Evolutionary conservation across 2,797 vertebrate genomes (phyloP).

Genomic region (Phoebastria nigripes): DNA sequence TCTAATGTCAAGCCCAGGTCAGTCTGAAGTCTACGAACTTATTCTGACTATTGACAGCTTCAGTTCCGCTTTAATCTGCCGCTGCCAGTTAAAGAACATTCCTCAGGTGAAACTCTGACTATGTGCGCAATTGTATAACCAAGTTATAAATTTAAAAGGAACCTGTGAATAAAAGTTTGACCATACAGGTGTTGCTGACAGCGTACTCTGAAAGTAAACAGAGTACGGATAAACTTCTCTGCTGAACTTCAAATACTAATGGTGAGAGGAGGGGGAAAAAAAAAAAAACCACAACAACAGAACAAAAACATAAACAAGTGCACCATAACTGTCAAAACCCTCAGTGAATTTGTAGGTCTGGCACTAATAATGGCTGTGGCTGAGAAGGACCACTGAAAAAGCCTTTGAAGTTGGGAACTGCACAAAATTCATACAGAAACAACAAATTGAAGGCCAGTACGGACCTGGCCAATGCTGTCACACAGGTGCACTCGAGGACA

Average conservation of each 20-base stretch:
- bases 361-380: neutral
- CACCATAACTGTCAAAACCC: neutral
- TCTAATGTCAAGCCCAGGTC: neutral
- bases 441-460: neutral
- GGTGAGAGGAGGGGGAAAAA: rapidly evolving
- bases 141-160: neutral
- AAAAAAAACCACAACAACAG: neutral
- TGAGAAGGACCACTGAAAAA: neutral
- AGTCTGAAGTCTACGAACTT: neutral
- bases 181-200: neutral
- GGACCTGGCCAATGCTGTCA: rapidly evolving
- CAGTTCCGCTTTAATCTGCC: neutral
- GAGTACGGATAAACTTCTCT: neutral
- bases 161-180: neutral
- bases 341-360: rapidly evolving
- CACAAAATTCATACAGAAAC: rapidly evolving
- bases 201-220: neutral
- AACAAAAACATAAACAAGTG: neutral
- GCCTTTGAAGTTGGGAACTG: neutral
- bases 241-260: neutral
- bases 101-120: neutral
- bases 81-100: neutral
- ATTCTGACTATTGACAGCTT: neutral
- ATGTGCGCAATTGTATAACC: neutral
- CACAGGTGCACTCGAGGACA: neutral